Base-by-base conservation (phyloP, 2,797 vertebrate species). In the Todus mexicanus region DNA sequence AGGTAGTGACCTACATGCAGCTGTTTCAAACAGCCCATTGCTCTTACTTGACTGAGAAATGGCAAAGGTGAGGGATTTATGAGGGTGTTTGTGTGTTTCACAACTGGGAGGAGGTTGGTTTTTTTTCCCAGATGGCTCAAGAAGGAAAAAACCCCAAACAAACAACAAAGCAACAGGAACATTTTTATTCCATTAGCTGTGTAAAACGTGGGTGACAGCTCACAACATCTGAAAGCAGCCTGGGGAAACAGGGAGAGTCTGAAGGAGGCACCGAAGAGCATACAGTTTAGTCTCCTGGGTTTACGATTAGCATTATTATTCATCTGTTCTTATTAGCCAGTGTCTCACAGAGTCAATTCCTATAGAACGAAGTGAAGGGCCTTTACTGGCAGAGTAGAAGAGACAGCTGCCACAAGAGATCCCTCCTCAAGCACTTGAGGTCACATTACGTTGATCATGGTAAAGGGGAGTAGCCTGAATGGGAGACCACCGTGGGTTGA, bases 391-490 rank as follows among this genome's bases (percentile, higher is more conserved):
- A n/a, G 10, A 79, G 26, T 5, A 76, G 61, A 64, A n/a, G 57
- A 80, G 69, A 33, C 29, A 63, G 68, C 60, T 81, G 68, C 53
- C 70, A 47, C 31, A 33, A 45, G 38, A 38, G 20, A 40, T 2
- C 10, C 22, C 21, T 45, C 14, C 18, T 20, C 35, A n/a, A 17
- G 47, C 18, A 25, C 27, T 12, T 43, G 38, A 59, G 40, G 29
- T 37, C 33, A 31, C 0, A 0, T 47, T 25, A 5, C 10, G 6
- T 31, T 84, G 79, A n/a, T 47, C 10, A 20, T 8, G 37, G 38
- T 25, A 48, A 42, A 50, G 14, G 31, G 20, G 25, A 35, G 42
- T 29, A 38, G 23, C 27, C 33, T 65, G 51, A 18, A 2, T 56
- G 33, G 48, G 29, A 59, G 21, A 26, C 16, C 6, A 5, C 20